Evolutionary conservation across 2,797 vertebrate species (phyloP), one percentile per base, ranked within the genome.

Genomic region (Chelonia mydas): DNA sequence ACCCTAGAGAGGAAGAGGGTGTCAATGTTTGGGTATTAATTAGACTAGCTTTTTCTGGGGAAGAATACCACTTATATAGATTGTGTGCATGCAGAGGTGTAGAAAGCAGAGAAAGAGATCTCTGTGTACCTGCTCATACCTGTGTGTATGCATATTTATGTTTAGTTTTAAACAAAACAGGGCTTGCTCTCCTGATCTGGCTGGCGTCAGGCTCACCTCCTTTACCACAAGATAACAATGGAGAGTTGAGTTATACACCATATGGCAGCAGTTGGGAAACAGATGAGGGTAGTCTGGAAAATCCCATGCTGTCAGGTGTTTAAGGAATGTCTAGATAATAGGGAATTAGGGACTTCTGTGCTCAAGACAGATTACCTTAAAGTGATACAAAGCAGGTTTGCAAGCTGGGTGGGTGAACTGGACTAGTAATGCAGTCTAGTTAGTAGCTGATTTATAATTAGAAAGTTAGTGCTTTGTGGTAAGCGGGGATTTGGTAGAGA

Each of bases 201-300:
- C 11, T 87, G 83, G 85, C 54, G 83, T 97, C 88, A 92, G 88
- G 72, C 90, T 91, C 89, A 97, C 88, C 83, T 97, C 84, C 72
- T 88, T 97, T 96, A 89, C 92, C 21, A 0, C 16, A 41, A 92
- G 83, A 74, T 96, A 96, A 94, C 83, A 95, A 82, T 90, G 79
- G 80, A 0, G 2, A 96, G 86, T 80, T 96, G 2, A 96, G 86
- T 80, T 96, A 87, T 95, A 93, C 97, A 61, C 87, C 84, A 90
- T 95, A 78, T 94, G 90, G 94, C 97, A 97, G 88, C 89, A 81
- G 78, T 92, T 94, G 89, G 86, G 84, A 97, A 97, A 96, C 12
- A n/a, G 95, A 96, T 96, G 94, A 88, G 79, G 77, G 50, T 83
- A 88, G 89, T 94, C 86, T 97, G 87, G 91, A 97, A 97, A 97